These are phyloP conservation scores for Dasysyrphus tricinctus DNA, from an alignment of 2,888 invertebrate species.

Conservation along the genomic window DNA sequence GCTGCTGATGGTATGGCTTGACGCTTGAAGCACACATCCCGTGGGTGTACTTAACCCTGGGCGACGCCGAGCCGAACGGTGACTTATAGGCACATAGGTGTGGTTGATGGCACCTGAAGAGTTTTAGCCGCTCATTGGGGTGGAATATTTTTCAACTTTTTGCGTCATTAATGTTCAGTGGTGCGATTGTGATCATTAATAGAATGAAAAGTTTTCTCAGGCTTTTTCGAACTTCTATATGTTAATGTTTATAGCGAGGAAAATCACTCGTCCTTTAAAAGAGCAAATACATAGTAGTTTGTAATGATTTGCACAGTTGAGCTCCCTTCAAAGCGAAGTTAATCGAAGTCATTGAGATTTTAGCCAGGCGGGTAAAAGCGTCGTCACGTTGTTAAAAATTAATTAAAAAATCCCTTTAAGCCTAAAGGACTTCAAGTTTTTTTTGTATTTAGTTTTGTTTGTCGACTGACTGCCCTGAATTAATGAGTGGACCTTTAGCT, in stretches of 20 bases:
- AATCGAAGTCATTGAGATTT: conserved; percentile 55
- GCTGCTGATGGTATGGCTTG: conserved; percentile 1
- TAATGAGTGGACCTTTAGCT: conserved; percentile 65
- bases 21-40: not conserved
- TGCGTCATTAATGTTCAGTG: conserved; percentile 68
- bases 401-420: conserved; percentile 71
- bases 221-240: conserved; percentile 9
- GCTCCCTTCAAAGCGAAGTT: conserved; percentile 28
- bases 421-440: conserved; percentile 57
- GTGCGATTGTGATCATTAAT: conserved; percentile 73
- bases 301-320: conserved; percentile 25
- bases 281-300: conserved; percentile 17
- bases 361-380: not conserved
- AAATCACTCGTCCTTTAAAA: conserved; percentile 3
- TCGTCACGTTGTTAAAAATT: conserved; percentile 64
- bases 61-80: not conserved
- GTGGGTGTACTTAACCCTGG: conserved; percentile 21
- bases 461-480: conserved; percentile 72
- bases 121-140: conserved; percentile 32
- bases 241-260: not conserved
- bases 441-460: conserved; percentile 26
- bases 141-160: conserved; percentile 43
- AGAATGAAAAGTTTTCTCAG: conserved; percentile 66
- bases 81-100: conserved; percentile 25
- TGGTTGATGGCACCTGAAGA: conserved; percentile 42